A percentile compares a stretch with the other conserved stretches of the same genome.
Conservation (phyloP, 2,797 vertebrate species). For the Gymnoscopelus braueri region DNA sequence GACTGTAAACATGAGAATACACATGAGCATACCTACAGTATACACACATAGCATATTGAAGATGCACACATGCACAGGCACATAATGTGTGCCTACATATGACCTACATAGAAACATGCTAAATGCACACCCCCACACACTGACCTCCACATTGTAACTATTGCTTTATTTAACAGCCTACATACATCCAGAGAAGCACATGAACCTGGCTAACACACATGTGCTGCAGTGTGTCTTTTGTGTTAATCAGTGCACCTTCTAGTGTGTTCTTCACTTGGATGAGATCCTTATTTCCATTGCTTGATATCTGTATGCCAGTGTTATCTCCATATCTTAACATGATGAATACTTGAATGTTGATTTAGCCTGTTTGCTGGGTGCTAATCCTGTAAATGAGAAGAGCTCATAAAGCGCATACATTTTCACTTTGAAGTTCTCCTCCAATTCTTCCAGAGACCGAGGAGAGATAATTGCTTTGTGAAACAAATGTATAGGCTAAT, state of each 20-base stretch:
- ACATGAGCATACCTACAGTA: not conserved
- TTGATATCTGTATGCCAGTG: constrained; percentile 33
- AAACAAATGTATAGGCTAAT: constrained; percentile 29
- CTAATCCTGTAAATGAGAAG: constrained; percentile 49
- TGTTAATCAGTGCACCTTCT: constrained; percentile 42
- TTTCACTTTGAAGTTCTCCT: constrained; percentile 34
- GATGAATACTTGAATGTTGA: constrained; percentile 4
- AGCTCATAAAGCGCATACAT: constrained; percentile 22
- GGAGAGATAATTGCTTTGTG: constrained; percentile 11
- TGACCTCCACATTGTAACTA: no score
- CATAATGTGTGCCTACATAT: not conserved
- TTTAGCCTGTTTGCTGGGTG: constrained; percentile 11
- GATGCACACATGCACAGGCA: not conserved
- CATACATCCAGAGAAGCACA: constrained; percentile 36
- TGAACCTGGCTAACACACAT: constrained; percentile 49
- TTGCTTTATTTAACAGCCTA: constrained; percentile 66
- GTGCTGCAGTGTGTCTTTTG: constrained; percentile 41
- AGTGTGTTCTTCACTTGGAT: constrained; percentile 18
- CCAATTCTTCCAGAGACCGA: constrained; percentile 33
- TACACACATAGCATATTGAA: not conserved
- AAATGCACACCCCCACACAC: no score
- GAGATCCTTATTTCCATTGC: constrained; percentile 32
- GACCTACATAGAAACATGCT: no score
- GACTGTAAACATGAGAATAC: no score
- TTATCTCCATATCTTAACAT: not conserved